A percentile compares a stretch with the other conserved stretches of the same genome.
Evolutionary conservation across 1,140 invertebrate species (phyloP).

Genomic region (Megathymus violae): DNA sequence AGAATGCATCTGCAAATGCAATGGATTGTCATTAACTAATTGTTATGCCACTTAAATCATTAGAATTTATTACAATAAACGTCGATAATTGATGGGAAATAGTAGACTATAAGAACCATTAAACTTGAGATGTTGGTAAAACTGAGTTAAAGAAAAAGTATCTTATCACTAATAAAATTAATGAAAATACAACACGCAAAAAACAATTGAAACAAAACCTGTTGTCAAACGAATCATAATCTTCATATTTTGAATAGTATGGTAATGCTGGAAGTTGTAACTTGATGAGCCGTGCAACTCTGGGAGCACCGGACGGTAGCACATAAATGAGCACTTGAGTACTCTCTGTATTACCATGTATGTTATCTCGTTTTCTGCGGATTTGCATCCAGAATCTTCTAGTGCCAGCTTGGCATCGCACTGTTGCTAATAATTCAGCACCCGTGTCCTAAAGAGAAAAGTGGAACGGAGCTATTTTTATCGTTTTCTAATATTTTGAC

Average conservation of each 20-base stretch:
- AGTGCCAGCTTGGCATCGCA: constrained; percentile 75
- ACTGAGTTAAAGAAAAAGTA: too few relatives aligned
- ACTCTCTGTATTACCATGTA: constrained; percentile 40
- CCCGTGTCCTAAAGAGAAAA: constrained; percentile 42
- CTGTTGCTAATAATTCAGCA: constrained; percentile 66
- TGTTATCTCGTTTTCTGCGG: constrained; percentile 37
- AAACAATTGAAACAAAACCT: constrained; percentile 14
- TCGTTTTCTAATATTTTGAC: constrained; percentile 3
- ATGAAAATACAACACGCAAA: too few relatives aligned
- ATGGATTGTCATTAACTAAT: too few relatives aligned
- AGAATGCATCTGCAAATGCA: too few relatives aligned
- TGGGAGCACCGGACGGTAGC: constrained; percentile 67
- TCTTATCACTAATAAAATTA: too few relatives aligned
- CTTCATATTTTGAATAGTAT: constrained; percentile 66
- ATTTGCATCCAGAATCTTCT: constrained; percentile 67
- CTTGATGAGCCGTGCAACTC: constrained; percentile 67
- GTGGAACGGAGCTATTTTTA: neutral
- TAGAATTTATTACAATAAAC: too few relatives aligned
- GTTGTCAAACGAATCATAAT: constrained; percentile 45
- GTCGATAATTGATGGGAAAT: too few relatives aligned
- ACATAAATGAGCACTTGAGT: constrained; percentile 62
- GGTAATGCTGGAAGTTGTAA: constrained; percentile 61
- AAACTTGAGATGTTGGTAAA: too few relatives aligned
- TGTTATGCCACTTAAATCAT: too few relatives aligned
- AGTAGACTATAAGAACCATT: too few relatives aligned